Evolutionary conservation across 2,888 invertebrate genomes (phyloP), one percentile per base, ranked within the genome.

Genomic region (Agrochola litura): DNA sequence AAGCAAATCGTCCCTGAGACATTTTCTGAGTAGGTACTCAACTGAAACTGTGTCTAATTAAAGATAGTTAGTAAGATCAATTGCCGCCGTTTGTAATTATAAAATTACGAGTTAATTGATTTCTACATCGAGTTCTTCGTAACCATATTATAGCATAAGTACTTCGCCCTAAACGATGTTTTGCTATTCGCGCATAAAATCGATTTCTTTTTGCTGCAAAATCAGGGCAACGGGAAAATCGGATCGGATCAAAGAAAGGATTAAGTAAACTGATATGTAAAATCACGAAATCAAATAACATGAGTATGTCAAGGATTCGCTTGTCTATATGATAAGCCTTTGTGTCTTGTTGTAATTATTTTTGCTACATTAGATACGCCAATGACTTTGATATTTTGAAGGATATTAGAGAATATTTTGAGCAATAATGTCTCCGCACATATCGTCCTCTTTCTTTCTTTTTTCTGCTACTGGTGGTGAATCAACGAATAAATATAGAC

Each of bases 1-100:
- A 76, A 70, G 76, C 63, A 77, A 79, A 65, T 76, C 61, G 81
- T 78, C 79, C 75, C 79, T 79, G 81, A 79, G 67, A 74, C 67
- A 76, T 77, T 85, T 82, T 70, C 72, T 65, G 74, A 73, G 76
- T 75, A 30, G 25, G n/a, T 79, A 84, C 69, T 84, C 76, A 68
- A 79, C 77, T 81, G 81, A 78, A 80, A 71, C 86, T 82, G 86
- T 79, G 64, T 68, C 80, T 76, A 87, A 87, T 87, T 85, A 78
- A 70, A 68, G 69, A 86, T 78, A 78, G 68, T 77, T 77, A 67
- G 77, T 65, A 76, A 84, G 82, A 88, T 88, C 83, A 84, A 64
- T 82, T 75, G 77, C 66, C 10, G 65, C 82, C 76, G 80, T 69
- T 75, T 46, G 60, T 79, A 76, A 82, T 88, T 84, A 79, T 67